These are phyloP conservation scores for Heterotilapia buettikoferi DNA, from an alignment of 2,113 vertebrate species.

Conservation along the genomic window DNA sequence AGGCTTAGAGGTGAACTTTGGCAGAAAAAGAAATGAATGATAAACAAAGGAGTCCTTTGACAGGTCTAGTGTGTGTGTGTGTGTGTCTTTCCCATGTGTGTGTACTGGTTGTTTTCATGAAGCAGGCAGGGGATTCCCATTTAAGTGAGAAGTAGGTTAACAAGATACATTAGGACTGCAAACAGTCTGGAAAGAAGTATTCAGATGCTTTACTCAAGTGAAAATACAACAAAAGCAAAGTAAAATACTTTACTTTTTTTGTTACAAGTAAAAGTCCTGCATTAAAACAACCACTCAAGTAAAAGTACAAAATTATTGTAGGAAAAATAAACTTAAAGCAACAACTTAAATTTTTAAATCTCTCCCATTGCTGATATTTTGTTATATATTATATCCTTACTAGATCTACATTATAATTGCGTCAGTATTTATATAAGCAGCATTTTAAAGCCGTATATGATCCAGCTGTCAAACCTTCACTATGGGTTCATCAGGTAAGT, in stretches of 20 bases:
- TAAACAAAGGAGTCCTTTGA: constrained; percentile 61
- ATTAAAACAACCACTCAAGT: background rate
- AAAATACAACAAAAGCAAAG: background rate
- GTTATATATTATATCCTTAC: background rate
- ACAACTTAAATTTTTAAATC: background rate
- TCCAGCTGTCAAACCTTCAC: background rate
- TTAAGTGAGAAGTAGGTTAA: constrained; percentile 41
- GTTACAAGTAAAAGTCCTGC: background rate
- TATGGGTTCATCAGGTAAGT: background rate
- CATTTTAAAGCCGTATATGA: background rate
- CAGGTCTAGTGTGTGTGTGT: constrained; percentile 1
- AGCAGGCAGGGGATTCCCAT: constrained; percentile 29
- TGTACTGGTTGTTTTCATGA: constrained; percentile 12
- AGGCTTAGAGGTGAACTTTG: constrained; percentile 59
- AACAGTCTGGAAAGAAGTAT: background rate
- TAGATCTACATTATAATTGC: background rate
- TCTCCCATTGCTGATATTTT: background rate
- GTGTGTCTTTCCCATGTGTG: background rate
- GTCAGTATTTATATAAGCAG: background rate
- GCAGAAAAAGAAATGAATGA: constrained; percentile 49
- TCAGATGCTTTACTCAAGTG: background rate
- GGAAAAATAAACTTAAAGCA: background rate
- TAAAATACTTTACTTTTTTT: background rate
- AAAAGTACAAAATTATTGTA: background rate
- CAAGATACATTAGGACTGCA: background rate